Conservation (phyloP, 2,888 invertebrate species). For the Omphaloscelis lunosa region DNA sequence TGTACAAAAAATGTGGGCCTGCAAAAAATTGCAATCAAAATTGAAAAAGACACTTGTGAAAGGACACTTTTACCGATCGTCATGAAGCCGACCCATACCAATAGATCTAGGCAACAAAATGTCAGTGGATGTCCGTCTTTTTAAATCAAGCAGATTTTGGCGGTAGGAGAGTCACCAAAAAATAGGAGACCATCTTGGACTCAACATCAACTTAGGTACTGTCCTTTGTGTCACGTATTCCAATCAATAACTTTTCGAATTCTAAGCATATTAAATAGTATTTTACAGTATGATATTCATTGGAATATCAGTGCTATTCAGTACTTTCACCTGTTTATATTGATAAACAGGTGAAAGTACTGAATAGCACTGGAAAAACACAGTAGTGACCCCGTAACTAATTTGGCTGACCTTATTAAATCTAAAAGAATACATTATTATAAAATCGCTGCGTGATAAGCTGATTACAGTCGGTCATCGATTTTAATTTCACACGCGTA, state of each 20-base stretch:
- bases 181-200: not conserved
- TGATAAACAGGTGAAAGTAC: not conserved
- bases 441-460: not conserved
- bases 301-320: too few species aligned
- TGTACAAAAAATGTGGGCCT: not conserved
- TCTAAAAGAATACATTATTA: not conserved
- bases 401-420: not conserved
- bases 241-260: constrained; percentile 6
- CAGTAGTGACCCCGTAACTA: not conserved
- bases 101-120: not conserved
- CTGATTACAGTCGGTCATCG: constrained; percentile 5
- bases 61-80: not conserved
- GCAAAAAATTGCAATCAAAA: not conserved
- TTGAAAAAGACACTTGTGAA: not conserved
- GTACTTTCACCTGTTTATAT: too few species aligned
- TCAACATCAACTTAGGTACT: not conserved
- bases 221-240: not conserved
- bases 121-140: not conserved
- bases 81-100: not conserved
- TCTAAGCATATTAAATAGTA: not conserved
- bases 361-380: constrained; percentile 7
- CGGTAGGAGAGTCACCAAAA: not conserved
- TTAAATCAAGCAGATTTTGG: not conserved
- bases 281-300: not conserved
- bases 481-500: not conserved